These are phyloP conservation scores for Muraenolepis orangiensis DNA, from an alignment of 2,797 vertebrate genomes.

Conservation along the genomic window DNA sequence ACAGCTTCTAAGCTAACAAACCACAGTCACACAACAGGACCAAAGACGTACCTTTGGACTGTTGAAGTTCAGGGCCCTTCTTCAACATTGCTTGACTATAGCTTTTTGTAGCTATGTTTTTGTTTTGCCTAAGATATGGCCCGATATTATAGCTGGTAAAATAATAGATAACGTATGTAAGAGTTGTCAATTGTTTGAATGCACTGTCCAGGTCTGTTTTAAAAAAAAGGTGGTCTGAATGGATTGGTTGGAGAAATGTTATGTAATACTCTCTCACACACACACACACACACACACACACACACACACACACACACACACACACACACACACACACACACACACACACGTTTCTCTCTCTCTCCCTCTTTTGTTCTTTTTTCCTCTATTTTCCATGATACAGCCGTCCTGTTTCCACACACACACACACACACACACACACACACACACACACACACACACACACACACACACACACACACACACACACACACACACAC, in stretches of 20 bases:
- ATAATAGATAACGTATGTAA: too few species aligned
- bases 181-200: background rate
- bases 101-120: background rate
- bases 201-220: background rate
- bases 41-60: background rate
- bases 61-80: background rate
- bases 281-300: background rate
- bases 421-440: background rate
- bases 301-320: slow-evolving; percentile 5
- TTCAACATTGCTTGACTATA: background rate
- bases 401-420: background rate
- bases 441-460: slow-evolving; percentile 13
- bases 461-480: slow-evolving; percentile 8
- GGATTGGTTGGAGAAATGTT: background rate
- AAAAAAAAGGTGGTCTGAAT: background rate
- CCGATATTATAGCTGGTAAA: background rate
- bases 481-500: background rate
- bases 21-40: background rate
- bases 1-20: background rate
- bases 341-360: background rate
- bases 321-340: slow-evolving; percentile 1
- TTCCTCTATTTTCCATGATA: too few species aligned
- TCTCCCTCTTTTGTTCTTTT: background rate
- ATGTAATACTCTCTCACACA: background rate
- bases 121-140: background rate